Evolutionary conservation across 2,113 vertebrate genomes (phyloP).

Genomic region (Erythrocebus patas): DNA sequence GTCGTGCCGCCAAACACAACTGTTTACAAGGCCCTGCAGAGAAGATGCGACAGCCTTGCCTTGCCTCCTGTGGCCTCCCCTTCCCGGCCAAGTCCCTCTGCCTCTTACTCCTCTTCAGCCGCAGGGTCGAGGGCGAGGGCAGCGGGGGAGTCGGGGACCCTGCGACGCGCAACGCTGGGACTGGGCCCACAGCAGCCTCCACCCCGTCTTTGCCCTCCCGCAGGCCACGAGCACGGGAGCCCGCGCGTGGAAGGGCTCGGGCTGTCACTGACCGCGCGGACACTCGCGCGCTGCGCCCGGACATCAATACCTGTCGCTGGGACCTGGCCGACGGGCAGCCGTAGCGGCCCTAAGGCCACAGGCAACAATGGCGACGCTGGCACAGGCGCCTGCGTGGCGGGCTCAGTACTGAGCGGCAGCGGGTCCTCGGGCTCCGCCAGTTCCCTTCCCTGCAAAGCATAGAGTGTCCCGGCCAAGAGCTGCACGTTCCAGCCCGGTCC

Average conservation of each 20-base stretch:
- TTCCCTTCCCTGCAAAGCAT: neutral
- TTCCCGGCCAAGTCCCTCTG: neutral
- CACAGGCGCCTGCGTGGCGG: slow-evolving; percentile 51
- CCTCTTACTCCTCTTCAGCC: neutral
- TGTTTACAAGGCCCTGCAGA: neutral
- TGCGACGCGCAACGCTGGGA: neutral
- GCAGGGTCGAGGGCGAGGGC: neutral
- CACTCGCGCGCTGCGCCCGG: neutral
- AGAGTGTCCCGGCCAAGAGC: neutral
- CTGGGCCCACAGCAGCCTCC: neutral
- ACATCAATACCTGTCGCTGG: slow-evolving; percentile 61
- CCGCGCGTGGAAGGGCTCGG: too few species aligned
- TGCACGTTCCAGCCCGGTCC: neutral
- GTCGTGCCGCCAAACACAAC: neutral
- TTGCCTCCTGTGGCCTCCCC: neutral
- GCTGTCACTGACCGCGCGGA: neutral
- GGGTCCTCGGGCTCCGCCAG: neutral
- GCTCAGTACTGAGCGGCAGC: neutral
- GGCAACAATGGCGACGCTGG: slow-evolving; percentile 71
- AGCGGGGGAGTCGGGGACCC: neutral
- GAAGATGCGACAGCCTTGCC: neutral
- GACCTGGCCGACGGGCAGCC: neutral
- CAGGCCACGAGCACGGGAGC: neutral
- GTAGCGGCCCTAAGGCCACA: slow-evolving; percentile 16
- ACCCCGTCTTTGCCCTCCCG: neutral